phyloP scores from a whole-genome alignment of 2,888 invertebrate genomes.

The Amphimallon solstitiale region DNA sequence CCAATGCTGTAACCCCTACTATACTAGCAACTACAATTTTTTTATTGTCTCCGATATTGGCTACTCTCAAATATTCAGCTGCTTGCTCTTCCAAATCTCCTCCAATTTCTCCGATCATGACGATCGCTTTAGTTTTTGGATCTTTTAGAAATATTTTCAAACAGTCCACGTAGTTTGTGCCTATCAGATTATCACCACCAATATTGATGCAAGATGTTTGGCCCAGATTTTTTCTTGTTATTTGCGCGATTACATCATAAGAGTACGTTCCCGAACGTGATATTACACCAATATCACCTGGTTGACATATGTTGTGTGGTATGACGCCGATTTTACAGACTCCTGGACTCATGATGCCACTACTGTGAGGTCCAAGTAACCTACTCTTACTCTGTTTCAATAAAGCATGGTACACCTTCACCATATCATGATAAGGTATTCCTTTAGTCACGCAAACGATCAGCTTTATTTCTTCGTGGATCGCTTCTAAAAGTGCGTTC shows the following conservation, averaged over 20 bases:
- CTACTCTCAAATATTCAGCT: slow-evolving; percentile 5
- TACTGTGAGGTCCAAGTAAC: slow-evolving; percentile 22
- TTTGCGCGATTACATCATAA: slow-evolving; percentile 20
- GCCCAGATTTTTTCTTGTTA: slow-evolving; percentile 16
- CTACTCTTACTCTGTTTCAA: slow-evolving; percentile 6
- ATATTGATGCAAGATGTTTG: slow-evolving; percentile 23
- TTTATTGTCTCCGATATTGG: slow-evolving; percentile 8
- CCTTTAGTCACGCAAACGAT: slow-evolving; percentile 24
- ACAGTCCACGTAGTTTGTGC: slow-evolving; percentile 26
- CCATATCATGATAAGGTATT: slow-evolving; percentile 29
- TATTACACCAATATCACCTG: slow-evolving; percentile 21
- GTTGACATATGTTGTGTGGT: slow-evolving; percentile 1
- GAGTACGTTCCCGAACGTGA: slow-evolving; percentile 29
- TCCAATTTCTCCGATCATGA: slow-evolving; percentile 26
- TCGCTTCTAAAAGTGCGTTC: slow-evolving; percentile 19
- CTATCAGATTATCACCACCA: slow-evolving; percentile 18
- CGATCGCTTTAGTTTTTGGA: slow-evolving; percentile 22
- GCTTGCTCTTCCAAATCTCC: slow-evolving; percentile 19
- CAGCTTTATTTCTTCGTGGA: slow-evolving; percentile 18
- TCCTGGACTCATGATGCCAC: slow-evolving; percentile 16
- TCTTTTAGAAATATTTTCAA: slow-evolving; percentile 16
- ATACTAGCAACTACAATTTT: slow-evolving; percentile 12
- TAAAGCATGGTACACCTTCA: slow-evolving; percentile 6
- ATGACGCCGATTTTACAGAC: slow-evolving; percentile 20
- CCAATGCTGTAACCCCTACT: slow-evolving; percentile 17